These are phyloP conservation scores for Kryptopterus vitreolus DNA, from an alignment of 2,797 vertebrate genomes.

Conservation along the genomic window DNA sequence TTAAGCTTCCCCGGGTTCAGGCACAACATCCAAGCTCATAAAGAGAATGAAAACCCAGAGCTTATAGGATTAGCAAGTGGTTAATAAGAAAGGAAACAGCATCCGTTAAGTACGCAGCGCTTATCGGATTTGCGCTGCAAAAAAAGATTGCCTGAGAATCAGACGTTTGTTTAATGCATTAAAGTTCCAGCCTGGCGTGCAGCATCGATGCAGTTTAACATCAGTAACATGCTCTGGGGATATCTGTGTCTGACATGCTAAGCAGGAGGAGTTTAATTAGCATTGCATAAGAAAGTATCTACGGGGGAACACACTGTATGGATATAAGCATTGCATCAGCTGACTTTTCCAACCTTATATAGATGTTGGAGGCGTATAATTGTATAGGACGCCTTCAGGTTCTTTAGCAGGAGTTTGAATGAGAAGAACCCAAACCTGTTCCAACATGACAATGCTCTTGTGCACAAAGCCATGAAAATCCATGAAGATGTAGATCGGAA, in stretches of 20 bases:
- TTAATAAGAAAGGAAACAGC: neutral
- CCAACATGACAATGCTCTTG: too few relatives aligned
- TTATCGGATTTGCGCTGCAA: neutral
- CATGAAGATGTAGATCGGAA: too few relatives aligned
- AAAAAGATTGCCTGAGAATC: neutral
- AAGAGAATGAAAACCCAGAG: neutral
- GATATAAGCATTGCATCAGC: too few relatives aligned
- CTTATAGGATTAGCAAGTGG: constrained; percentile 4
- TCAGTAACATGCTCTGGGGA: neutral
- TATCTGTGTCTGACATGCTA: neutral
- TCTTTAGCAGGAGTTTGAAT: too few relatives aligned
- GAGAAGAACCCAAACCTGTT: too few relatives aligned
- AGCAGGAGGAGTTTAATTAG: neutral
- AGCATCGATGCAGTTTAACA: neutral
- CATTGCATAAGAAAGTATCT: too few relatives aligned
- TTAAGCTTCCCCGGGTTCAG: constrained; percentile 5
- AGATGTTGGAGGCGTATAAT: too few relatives aligned
- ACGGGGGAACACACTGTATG: too few relatives aligned
- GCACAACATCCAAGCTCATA: neutral
- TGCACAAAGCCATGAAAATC: too few relatives aligned
- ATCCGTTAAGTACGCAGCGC: neutral
- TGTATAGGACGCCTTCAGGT: too few relatives aligned
- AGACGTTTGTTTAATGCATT: neutral
- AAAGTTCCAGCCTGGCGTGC: neutral
- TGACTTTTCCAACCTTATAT: too few relatives aligned